Percentiles rank a stretch among this genome's conserved stretches.
phyloP scores from a whole-genome alignment of 2,888 invertebrate species.

The Drosophila falleni region DNA sequence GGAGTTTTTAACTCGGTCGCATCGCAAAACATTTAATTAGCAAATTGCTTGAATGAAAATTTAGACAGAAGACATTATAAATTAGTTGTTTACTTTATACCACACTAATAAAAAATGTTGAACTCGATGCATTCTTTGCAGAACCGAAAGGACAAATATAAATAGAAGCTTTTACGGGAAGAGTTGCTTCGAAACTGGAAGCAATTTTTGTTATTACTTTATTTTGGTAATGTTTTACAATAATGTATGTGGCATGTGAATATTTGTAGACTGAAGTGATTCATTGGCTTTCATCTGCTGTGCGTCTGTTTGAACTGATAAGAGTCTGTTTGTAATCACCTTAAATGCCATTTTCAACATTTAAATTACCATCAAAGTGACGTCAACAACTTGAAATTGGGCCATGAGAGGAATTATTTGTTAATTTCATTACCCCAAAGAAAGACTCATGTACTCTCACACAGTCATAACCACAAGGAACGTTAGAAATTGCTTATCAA shows the following conservation, averaged over 20 bases:
- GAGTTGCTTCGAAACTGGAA: no score
- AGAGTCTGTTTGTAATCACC: constrained; percentile 67
- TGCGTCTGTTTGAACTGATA: constrained; percentile 61
- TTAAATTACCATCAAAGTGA: constrained; percentile 78
- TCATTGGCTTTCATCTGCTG: constrained; percentile 44
- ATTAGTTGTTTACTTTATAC: not conserved
- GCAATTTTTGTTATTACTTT: not conserved
- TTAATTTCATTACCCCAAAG: constrained; percentile 73
- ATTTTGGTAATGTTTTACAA: not conserved
- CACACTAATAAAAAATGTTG: not conserved
- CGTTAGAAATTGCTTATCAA: constrained; percentile 77
- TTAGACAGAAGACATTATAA: not conserved
- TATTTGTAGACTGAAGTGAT: constrained; percentile 44
- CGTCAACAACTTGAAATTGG: constrained; percentile 51
- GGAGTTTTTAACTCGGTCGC: not conserved
- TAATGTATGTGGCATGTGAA: not conserved
- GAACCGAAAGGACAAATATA: no score
- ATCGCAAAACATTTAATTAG: not conserved
- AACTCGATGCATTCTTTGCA: no score
- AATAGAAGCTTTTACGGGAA: no score
- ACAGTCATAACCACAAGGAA: constrained; percentile 45
- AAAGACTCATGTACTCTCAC: constrained; percentile 21
- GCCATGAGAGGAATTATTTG: constrained; percentile 71
- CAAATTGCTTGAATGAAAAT: constrained; percentile 2
- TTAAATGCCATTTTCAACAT: constrained; percentile 69